Evolutionary conservation across 2,113 vertebrate genomes (phyloP).

Genomic region (Silurus glanis): DNA sequence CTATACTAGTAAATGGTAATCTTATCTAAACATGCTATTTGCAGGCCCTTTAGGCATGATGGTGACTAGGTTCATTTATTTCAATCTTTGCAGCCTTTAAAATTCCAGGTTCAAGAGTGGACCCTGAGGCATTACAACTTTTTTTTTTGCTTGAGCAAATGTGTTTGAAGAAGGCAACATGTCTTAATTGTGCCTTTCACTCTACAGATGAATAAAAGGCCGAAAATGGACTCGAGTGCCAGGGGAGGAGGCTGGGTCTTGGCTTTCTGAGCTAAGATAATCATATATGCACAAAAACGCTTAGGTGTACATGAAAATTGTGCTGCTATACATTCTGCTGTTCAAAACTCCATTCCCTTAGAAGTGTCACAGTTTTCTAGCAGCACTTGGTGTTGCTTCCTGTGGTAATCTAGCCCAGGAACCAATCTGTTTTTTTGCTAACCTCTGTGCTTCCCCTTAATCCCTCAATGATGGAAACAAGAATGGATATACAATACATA

Average conservation of each 20-base stretch:
- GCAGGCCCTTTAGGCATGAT: background rate
- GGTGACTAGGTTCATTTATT: slow-evolving; percentile 61
- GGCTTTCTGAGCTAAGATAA: background rate
- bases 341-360: background rate
- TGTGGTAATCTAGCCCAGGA: background rate
- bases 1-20: slow-evolving; percentile 27
- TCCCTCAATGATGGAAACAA: background rate
- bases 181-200: background rate
- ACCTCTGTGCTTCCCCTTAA: background rate
- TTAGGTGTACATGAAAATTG: background rate
- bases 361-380: background rate
- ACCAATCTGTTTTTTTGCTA: background rate
- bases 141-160: background rate
- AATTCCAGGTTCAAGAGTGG: background rate
- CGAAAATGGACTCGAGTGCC: background rate
- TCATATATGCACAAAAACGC: background rate
- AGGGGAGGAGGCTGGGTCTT: background rate
- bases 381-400: background rate
- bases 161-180: background rate
- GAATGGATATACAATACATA: background rate
- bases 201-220: background rate
- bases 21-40: slow-evolving; percentile 1
- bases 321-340: background rate
- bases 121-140: background rate
- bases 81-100: slow-evolving; percentile 41